Evolutionary conservation across 37 sponge, comb jelly and placozoan genomes (phyloP).

Genomic region (Theonella swinhoei): DNA sequence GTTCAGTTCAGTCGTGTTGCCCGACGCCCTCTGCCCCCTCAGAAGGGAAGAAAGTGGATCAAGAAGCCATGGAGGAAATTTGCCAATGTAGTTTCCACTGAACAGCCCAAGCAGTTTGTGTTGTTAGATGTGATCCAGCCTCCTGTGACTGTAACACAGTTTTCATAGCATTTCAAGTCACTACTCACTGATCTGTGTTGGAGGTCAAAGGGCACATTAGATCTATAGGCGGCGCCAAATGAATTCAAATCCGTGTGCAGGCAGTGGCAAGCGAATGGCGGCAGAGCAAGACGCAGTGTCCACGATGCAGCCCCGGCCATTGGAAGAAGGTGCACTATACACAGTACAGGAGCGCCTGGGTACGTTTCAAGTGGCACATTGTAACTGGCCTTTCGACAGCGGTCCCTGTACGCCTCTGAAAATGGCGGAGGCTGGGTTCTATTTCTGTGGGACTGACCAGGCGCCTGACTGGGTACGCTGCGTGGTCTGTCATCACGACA

Average conservation of each 20-base stretch:
- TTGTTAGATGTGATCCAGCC: not conserved
- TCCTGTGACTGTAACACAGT: not conserved
- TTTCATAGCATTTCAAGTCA: too few species aligned
- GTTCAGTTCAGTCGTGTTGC: slow-evolving; percentile 75
- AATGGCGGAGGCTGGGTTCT: slow-evolving; percentile 89
- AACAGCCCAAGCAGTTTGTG: slow-evolving; percentile 24
- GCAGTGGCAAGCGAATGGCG: too few species aligned
- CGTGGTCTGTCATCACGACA: slow-evolving; percentile 72
- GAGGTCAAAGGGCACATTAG: too few species aligned
- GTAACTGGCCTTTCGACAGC: slow-evolving; percentile 72
- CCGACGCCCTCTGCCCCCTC: slow-evolving; percentile 25
- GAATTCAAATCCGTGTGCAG: too few species aligned
- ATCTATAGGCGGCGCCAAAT: too few species aligned
- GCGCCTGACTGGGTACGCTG: slow-evolving; percentile 76
- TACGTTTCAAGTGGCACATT: slow-evolving; percentile 56
- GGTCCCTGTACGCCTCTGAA: slow-evolving; percentile 63
- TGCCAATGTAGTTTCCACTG: slow-evolving; percentile 37
- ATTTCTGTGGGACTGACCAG: slow-evolving; percentile 47
- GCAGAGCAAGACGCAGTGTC: too few species aligned
- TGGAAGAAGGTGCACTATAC: slow-evolving; percentile 42
- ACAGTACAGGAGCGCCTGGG: slow-evolving; percentile 64
- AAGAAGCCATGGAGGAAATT: slow-evolving; percentile 57
- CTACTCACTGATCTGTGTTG: too few species aligned
- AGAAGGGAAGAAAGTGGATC: slow-evolving; percentile 41
- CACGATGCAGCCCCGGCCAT: not conserved